Evolutionary conservation across 2,888 invertebrate genomes (phyloP).

Genomic region (Aspidiotus rigidus): DNA sequence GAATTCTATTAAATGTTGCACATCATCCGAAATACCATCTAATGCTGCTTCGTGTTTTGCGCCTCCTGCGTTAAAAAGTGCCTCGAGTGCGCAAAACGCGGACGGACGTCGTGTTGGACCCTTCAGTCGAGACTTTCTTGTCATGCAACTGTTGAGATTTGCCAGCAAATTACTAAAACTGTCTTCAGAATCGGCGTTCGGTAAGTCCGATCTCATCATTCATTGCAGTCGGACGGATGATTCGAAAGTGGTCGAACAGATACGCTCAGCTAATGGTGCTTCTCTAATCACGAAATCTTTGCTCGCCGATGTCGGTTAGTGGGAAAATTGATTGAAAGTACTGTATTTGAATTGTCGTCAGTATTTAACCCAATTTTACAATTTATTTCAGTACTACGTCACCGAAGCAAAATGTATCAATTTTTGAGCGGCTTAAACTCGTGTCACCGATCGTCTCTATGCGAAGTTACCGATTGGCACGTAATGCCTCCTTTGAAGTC

Average conservation of each 20-base stretch:
- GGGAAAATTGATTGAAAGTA: background rate
- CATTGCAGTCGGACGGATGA: slow-evolving; percentile 69
- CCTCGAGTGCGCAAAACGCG: slow-evolving; percentile 16
- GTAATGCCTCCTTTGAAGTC: slow-evolving; percentile 43
- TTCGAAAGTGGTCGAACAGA: slow-evolving; percentile 58
- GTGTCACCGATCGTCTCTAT: slow-evolving; percentile 61
- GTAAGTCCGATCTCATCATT: slow-evolving; percentile 42
- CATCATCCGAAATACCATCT: slow-evolving; percentile 24
- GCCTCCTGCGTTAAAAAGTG: slow-evolving; percentile 22
- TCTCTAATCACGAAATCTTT: slow-evolving; percentile 45
- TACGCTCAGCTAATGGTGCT: background rate
- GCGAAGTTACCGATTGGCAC: slow-evolving; percentile 53
- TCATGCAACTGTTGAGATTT: slow-evolving; percentile 62
- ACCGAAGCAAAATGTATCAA: slow-evolving; percentile 71
- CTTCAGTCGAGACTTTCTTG: slow-evolving; percentile 45
- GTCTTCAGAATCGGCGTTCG: slow-evolving; percentile 42
- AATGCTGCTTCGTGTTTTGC: slow-evolving; percentile 27
- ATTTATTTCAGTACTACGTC: slow-evolving; percentile 53
- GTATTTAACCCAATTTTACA: background rate
- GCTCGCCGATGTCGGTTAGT: slow-evolving; percentile 55
- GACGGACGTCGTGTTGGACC: slow-evolving; percentile 23
- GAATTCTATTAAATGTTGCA: slow-evolving; percentile 27
- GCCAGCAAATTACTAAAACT: slow-evolving; percentile 55
- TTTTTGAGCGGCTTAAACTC: slow-evolving; percentile 70
- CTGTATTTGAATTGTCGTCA: background rate